Percentiles rank a stretch among this genome's conserved stretches.
These are phyloP conservation scores for Drosophila kambysellisi DNA, from an alignment of 2,888 invertebrate genomes.

Conservation along the genomic window DNA sequence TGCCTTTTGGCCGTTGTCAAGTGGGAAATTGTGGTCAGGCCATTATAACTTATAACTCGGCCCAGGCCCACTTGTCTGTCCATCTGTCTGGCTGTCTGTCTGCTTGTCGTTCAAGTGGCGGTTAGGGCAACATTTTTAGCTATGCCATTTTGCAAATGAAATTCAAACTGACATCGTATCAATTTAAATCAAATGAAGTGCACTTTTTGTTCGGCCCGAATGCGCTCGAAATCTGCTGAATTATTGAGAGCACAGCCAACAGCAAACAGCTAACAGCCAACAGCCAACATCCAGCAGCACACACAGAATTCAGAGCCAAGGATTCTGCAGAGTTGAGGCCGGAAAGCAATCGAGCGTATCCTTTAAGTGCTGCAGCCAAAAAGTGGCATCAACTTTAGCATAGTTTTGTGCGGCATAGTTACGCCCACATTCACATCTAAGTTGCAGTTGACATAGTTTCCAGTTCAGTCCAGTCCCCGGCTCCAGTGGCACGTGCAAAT, in stretches of 20 bases:
- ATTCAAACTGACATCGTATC: conserved; percentile 74
- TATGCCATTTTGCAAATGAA: conserved; percentile 74
- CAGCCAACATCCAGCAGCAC: not conserved
- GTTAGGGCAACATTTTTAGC: conserved; percentile 45
- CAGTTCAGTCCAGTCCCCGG: conserved; percentile 7
- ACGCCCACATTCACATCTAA: conserved; percentile 7
- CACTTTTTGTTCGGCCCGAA: conserved; percentile 57
- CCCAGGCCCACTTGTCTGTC: conserved; percentile 5
- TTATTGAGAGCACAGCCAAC: conserved; percentile 48
- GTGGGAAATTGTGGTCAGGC: conserved; percentile 79
- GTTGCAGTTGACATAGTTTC: conserved; percentile 67
- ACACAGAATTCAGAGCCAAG: not conserved
- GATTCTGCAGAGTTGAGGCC: conserved; percentile 33
- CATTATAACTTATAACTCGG: conserved; percentile 74
- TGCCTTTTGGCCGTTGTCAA: conserved; percentile 76
- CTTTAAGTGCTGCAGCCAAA: conserved; percentile 63
- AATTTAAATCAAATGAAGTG: conserved; percentile 82
- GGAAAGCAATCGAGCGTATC: conserved; percentile 69
- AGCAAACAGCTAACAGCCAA: not conserved
- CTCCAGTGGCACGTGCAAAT: conserved; percentile 63
- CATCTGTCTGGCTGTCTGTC: conserved; percentile 5
- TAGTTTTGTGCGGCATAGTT: conserved; percentile 55
- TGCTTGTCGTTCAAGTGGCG: conserved; percentile 47
- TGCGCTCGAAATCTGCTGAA: conserved; percentile 50
- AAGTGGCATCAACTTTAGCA: conserved; percentile 67